Percentiles rank a stretch among this genome's conserved stretches.
phyloP scores from a whole-genome alignment of 2,888 invertebrate species.

The Andrena bicolor region DNA sequence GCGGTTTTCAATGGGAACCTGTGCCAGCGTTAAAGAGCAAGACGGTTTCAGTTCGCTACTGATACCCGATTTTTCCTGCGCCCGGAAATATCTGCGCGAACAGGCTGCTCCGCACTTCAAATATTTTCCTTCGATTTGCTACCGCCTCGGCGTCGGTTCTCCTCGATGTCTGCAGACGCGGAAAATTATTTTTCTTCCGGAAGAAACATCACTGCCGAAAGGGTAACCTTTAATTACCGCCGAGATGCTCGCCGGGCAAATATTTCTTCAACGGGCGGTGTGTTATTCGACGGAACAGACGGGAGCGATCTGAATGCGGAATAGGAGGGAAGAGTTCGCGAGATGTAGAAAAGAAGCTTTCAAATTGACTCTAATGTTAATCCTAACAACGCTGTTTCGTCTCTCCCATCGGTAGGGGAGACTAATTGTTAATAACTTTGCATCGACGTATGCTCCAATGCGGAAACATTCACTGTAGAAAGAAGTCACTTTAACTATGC shows the following conservation, averaged over 20 bases:
- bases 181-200: conserved; percentile 29
- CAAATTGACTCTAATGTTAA: background rate
- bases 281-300: conserved; percentile 4
- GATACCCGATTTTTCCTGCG: background rate
- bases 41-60: background rate
- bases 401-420: too few relatives aligned
- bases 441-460: too few relatives aligned
- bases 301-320: conserved; percentile 5
- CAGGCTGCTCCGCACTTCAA: background rate
- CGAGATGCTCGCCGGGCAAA: conserved; percentile 13
- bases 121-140: conserved; percentile 50
- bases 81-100: background rate
- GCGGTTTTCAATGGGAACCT: background rate
- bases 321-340: background rate
- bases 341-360: conserved; percentile 6
- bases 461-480: too few relatives aligned
- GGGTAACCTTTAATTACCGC: conserved; percentile 50
- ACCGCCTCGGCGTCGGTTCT: background rate
- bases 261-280: conserved; percentile 3
- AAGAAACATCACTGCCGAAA: background rate
- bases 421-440: too few relatives aligned
- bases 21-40: background rate
- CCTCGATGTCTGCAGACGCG: background rate
- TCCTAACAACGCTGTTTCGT: conserved; percentile 26
- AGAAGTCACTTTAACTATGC: too few relatives aligned